These are phyloP conservation scores for Rhinichthys klamathensis DNA, from an alignment of 2,113 vertebrate species.

Conservation along the genomic window DNA sequence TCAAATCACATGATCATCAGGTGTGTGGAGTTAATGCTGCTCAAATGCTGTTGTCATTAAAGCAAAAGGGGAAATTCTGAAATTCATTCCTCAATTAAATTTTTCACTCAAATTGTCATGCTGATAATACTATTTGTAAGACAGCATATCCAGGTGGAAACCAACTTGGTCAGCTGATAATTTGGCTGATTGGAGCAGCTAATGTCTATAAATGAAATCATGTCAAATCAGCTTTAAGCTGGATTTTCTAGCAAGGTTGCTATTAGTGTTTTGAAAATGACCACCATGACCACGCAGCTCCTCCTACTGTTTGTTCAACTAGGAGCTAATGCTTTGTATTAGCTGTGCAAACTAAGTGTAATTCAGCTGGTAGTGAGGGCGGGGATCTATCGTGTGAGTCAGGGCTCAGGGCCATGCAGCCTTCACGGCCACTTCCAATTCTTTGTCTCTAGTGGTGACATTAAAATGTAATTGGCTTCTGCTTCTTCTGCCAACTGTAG, in stretches of 20 bases:
- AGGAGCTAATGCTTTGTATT: background rate
- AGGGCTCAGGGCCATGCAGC: background rate
- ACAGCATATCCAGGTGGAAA: background rate
- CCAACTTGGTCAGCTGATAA: background rate
- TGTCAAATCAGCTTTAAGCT: slow-evolving; percentile 7
- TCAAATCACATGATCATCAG: background rate
- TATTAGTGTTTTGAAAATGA: background rate
- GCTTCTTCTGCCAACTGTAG: slow-evolving; percentile 32
- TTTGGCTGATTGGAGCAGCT: slow-evolving; percentile 7
- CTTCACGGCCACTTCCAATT: slow-evolving; percentile 26
- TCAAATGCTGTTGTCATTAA: background rate
- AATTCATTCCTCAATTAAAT: background rate
- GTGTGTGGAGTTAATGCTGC: background rate
- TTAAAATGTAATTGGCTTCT: slow-evolving; percentile 26
- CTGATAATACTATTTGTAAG: background rate
- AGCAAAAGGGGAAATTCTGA: background rate
- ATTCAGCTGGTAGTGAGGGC: slow-evolving; percentile 5
- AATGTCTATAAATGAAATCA: background rate
- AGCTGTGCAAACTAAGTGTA: background rate
- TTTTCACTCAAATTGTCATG: background rate
- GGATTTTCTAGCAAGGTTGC: slow-evolving; percentile 17
- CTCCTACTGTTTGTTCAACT: background rate
- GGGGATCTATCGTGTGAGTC: slow-evolving; percentile 28
- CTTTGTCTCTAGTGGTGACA: slow-evolving; percentile 27
- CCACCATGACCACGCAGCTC: background rate